These are phyloP conservation scores for Drosophila albomicans DNA, from an alignment of 1,140 invertebrate species.

Conservation along the genomic window DNA sequence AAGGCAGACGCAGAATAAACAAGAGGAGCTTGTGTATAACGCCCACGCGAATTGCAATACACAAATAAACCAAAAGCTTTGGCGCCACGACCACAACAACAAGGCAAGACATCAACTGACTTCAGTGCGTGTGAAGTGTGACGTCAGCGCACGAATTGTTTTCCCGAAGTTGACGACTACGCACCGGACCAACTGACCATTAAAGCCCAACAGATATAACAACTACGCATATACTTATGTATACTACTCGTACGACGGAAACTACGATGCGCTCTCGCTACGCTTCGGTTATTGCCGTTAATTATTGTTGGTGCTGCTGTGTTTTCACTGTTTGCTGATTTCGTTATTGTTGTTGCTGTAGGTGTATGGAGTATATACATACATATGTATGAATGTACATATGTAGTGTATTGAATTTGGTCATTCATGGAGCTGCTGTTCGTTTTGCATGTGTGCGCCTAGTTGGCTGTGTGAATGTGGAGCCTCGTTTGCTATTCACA, in stretches of 20 bases:
- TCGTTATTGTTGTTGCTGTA: slow-evolving; percentile 46
- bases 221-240: slow-evolving; percentile 39
- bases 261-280: slow-evolving; percentile 69
- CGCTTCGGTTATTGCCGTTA: slow-evolving; percentile 81
- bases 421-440: slow-evolving; percentile 69
- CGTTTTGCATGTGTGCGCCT: slow-evolving; percentile 39
- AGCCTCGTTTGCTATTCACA: slow-evolving; percentile 62
- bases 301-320: slow-evolving; percentile 63
- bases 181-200: slow-evolving; percentile 33
- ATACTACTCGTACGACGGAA: slow-evolving; percentile 62
- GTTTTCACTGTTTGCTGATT: slow-evolving; percentile 18
- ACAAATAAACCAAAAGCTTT: slow-evolving; percentile 66
- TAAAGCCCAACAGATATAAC: not conserved
- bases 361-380: slow-evolving; percentile 7
- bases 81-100: slow-evolving; percentile 46
- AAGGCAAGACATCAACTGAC: slow-evolving; percentile 18
- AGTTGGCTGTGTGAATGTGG: slow-evolving; percentile 20
- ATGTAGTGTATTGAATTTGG: slow-evolving; percentile 62
- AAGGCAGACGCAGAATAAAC: slow-evolving; percentile 1
- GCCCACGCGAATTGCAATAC: slow-evolving; percentile 69
- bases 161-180: slow-evolving; percentile 61
- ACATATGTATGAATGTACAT: not conserved
- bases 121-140: slow-evolving; percentile 44
- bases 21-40: slow-evolving; percentile 52
- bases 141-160: slow-evolving; percentile 70